Percentiles rank a stretch among this genome's conserved stretches.
phyloP scores from a whole-genome alignment of 1,140 invertebrate genomes.

The Pygmarrhopalites habei region DNA sequence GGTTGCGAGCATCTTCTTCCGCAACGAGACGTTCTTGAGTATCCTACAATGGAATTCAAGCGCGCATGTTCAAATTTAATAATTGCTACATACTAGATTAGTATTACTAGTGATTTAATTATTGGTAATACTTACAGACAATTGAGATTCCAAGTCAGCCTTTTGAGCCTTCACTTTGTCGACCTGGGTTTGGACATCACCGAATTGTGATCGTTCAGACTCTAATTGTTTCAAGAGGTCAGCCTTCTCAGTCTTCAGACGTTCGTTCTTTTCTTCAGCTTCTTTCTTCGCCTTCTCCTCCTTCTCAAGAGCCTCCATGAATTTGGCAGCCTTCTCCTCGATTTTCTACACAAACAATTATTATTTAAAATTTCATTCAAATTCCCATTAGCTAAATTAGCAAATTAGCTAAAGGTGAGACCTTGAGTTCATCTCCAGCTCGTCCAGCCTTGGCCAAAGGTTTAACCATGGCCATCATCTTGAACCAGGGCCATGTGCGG shows the following conservation, averaged over 20 bases:
- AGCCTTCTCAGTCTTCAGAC: conserved; percentile 86
- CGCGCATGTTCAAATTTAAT: too few relatives aligned
- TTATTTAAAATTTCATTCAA: too few relatives aligned
- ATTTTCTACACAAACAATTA: conserved; percentile 67
- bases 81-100: too few relatives aligned
- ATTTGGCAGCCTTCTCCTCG: conserved; percentile 90
- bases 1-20: conserved; percentile 35
- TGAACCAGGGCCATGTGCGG: too few relatives aligned
- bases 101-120: too few relatives aligned
- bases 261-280: conserved; percentile 84
- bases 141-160: conserved; percentile 88
- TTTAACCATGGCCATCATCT: conserved; percentile 98
- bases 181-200: conserved; percentile 85
- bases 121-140: conserved; percentile 71
- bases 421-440: too few relatives aligned
- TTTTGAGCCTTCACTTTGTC: conserved; percentile 92
- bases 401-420: conserved; percentile 95
- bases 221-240: conserved; percentile 78
- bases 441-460: conserved; percentile 97
- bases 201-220: conserved; percentile 77
- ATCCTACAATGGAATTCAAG: too few relatives aligned
- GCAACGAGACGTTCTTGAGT: conserved; percentile 76
- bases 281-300: conserved; percentile 96
- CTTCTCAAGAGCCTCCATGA: conserved; percentile 85
- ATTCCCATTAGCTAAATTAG: conserved; percentile 96